Evolutionary conservation across 92 coral and sea anemone genomes (phyloP), one percentile per base, ranked within the genome.

Genomic region (Diadumene lineata): DNA sequence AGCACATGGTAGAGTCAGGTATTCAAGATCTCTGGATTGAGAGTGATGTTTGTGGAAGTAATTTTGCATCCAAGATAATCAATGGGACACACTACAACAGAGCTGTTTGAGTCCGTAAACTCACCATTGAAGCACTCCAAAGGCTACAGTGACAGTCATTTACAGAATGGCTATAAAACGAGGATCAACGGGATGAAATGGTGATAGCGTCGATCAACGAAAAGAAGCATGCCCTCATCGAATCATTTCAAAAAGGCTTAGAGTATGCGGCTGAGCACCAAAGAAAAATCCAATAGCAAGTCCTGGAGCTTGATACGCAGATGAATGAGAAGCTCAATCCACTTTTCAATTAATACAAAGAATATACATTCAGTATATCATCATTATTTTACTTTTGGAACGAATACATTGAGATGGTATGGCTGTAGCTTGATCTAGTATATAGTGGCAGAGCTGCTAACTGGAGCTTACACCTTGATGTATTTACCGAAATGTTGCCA

Each of bases 11-110:
- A 30, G 75, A 70, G 0, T 70, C 64, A 70, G 75, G 75, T 16
- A 17, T 70, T 0, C 63, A 70, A 30, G 75, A 70, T 31, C 64
- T 70, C 30, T 70, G 75, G 75, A 70, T 70, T 23, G 75, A 70
- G 16, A 70, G 75, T 70, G 75, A 70, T 27, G 15, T 70, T 53
- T 70, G 75, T 70, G 75, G 75, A 13, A 70, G 75, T 7, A 51
- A 15, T 17, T 62, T 70, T 0, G 75, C 75, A 50, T 28, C 75
- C 0, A 70, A 70, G 75, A 18, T 70, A 50, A 70, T 50, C 24
- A 70, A 18, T 18, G 75, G 75, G 17, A 79, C 74, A 19, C 75
- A 72, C 58, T 79, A 79, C 78, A 79, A 79, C 31, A 46, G 84
- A 56, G 84, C 72, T 0, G 74, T 66, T 0, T 32, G 81, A 50